A percentile compares a stretch with the other conserved stretches of the same genome.
phyloP scores from a whole-genome alignment of 2,888 invertebrate species.

The Agrypnus murinus region DNA sequence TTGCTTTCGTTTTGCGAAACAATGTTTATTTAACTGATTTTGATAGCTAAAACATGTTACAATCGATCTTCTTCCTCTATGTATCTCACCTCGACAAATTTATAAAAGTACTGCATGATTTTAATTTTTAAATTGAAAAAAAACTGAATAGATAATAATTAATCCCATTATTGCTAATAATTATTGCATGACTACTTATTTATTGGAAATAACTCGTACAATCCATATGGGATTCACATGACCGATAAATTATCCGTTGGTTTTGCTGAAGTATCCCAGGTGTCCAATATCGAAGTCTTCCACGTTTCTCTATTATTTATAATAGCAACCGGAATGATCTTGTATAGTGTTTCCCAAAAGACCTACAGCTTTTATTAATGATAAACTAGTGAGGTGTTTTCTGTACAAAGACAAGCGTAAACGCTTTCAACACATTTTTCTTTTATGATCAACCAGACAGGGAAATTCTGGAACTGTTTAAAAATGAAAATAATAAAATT shows the following conservation, averaged over 20 bases:
- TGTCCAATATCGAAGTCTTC: constrained; percentile 1
- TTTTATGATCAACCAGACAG: too few species aligned
- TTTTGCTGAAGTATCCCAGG: constrained; percentile 10
- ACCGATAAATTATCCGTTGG: constrained; percentile 13
- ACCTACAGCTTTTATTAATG: background rate
- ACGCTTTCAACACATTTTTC: too few species aligned
- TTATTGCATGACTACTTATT: too few species aligned
- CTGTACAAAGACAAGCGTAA: too few species aligned
- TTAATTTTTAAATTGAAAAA: too few species aligned
- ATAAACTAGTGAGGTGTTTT: too few species aligned
- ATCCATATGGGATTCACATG: background rate
- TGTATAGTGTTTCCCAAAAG: background rate
- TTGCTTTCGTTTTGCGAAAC: background rate
- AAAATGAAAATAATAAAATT: background rate
- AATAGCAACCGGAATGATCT: background rate
- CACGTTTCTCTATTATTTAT: constrained; percentile 18
- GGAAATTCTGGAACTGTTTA: background rate
- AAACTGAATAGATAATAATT: too few species aligned
- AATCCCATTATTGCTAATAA: too few species aligned
- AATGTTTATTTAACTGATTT: background rate
- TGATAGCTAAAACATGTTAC: background rate
- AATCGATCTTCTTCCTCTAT: too few species aligned
- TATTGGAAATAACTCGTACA: background rate
- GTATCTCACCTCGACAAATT: too few species aligned
- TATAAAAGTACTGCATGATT: too few species aligned